These are phyloP conservation scores for Piscicola geometra DNA, from an alignment of 2,888 invertebrate species.

Conservation along the genomic window DNA sequence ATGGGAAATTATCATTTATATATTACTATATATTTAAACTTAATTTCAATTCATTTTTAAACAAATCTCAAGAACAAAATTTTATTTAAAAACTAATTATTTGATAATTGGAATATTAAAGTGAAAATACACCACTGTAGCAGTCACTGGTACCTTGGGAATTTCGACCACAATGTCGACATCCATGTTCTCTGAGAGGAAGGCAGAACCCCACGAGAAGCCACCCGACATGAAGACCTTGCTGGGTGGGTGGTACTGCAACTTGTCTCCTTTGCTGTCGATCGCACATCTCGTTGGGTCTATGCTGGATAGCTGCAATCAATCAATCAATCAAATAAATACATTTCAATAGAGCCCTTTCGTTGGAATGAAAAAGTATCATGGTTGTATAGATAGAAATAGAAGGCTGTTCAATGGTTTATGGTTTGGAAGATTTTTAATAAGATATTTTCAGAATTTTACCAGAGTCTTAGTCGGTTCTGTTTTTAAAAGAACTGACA, in stretches of 20 bases:
- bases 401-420: too few species aligned
- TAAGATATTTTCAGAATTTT: too few species aligned
- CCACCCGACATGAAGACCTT: not conserved
- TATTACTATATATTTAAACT: too few species aligned
- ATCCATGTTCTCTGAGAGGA: not conserved
- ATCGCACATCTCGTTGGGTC: not conserved
- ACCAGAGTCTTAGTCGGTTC: slow-evolving; percentile 1
- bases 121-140: too few species aligned
- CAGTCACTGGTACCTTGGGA: slow-evolving; percentile 10
- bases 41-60: too few species aligned
- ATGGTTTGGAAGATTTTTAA: too few species aligned
- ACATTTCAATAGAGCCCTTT: not conserved
- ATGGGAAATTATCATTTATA: too few species aligned
- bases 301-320: not conserved
- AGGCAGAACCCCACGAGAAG: slow-evolving; percentile 12
- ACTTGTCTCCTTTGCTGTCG: slow-evolving; percentile 4
- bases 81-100: too few species aligned
- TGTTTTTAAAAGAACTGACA: slow-evolving; percentile 8
- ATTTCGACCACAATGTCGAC: slow-evolving; percentile 23
- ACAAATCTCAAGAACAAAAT: too few species aligned
- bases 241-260: slow-evolving; percentile 25
- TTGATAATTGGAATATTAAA: too few species aligned
- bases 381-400: not conserved
- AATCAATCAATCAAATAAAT: not conserved
- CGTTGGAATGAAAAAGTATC: too few species aligned